Percentiles rank a stretch among this genome's conserved stretches.
These are phyloP conservation scores for Cepaea hortensis DNA, from an alignment of 2,888 invertebrate species.

Conservation along the genomic window DNA sequence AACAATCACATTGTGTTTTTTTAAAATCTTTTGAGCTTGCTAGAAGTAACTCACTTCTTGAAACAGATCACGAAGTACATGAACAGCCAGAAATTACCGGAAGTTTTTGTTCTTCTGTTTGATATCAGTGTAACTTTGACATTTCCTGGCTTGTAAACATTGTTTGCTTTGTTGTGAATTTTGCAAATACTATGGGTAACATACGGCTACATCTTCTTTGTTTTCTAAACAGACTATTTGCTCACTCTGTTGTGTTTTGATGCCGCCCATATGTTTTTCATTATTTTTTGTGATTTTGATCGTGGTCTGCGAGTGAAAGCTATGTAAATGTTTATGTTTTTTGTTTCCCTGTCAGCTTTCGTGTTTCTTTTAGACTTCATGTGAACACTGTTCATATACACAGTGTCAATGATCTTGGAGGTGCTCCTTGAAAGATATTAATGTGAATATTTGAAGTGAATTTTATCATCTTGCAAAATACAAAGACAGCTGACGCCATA, in stretches of 20 bases:
- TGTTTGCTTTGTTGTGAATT: slow-evolving; percentile 12
- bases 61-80: neutral
- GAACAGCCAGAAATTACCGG: neutral
- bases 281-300: slow-evolving; percentile 5
- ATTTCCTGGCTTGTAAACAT: slow-evolving; percentile 30
- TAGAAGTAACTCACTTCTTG: too few species aligned
- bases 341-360: slow-evolving; percentile 10
- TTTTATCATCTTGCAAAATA: neutral
- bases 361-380: slow-evolving; percentile 12
- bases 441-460: neutral
- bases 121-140: slow-evolving; percentile 14
- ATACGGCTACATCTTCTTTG: slow-evolving; percentile 13
- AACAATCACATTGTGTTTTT: too few species aligned
- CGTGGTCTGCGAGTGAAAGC: neutral
- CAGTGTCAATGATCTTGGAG: neutral
- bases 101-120: neutral
- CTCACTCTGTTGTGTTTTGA: slow-evolving; percentile 28
- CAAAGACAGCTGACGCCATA: slow-evolving; percentile 1
- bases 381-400: neutral
- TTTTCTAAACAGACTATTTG: slow-evolving; percentile 31
- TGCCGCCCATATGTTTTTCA: slow-evolving; percentile 18
- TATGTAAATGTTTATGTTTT: slow-evolving; percentile 5
- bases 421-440: slow-evolving; percentile 26
- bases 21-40: too few species aligned
- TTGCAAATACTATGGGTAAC: slow-evolving; percentile 39